Evolutionary conservation across 2,797 vertebrate species (phyloP).

Genomic region (Siniperca obscura): DNA sequence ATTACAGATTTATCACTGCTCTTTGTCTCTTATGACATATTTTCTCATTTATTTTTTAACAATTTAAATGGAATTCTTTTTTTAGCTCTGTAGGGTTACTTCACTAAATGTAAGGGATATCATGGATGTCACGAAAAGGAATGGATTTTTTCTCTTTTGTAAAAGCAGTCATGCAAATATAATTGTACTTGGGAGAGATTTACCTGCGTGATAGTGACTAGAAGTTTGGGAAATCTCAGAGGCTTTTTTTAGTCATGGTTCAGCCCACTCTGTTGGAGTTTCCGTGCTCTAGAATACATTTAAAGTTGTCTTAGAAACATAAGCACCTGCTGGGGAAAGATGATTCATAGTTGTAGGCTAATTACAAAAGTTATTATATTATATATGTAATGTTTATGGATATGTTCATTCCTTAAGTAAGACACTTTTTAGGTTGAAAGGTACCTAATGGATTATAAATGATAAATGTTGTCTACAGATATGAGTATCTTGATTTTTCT

Average conservation of each 20-base stretch:
- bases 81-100: slow-evolving; percentile 4
- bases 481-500: not conserved
- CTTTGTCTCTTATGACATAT: slow-evolving; percentile 12
- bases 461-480: not conserved
- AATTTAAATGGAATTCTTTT: slow-evolving; percentile 5
- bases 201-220: slow-evolving; percentile 13
- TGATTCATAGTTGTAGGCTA: slow-evolving; percentile 1
- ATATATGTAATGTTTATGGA: slow-evolving; percentile 14
- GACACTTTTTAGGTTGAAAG: not conserved
- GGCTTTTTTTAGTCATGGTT: slow-evolving; percentile 33
- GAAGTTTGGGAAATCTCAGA: slow-evolving; percentile 35
- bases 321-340: slow-evolving; percentile 8
- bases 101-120: slow-evolving; percentile 1
- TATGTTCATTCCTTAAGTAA: not conserved
- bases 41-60: slow-evolving; percentile 31
- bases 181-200: slow-evolving; percentile 44
- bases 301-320: slow-evolving; percentile 1
- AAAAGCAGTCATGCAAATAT: slow-evolving; percentile 43
- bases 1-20: slow-evolving; percentile 8
- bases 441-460: not conserved
- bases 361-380: slow-evolving; percentile 20
- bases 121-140: not conserved
- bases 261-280: slow-evolving; percentile 3
- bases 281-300: slow-evolving; percentile 9
- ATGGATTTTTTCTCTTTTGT: not conserved